Evolutionary conservation across 2,797 vertebrate species (phyloP), one percentile per base, ranked within the genome.

Genomic region (Sciaenops ocellatus): DNA sequence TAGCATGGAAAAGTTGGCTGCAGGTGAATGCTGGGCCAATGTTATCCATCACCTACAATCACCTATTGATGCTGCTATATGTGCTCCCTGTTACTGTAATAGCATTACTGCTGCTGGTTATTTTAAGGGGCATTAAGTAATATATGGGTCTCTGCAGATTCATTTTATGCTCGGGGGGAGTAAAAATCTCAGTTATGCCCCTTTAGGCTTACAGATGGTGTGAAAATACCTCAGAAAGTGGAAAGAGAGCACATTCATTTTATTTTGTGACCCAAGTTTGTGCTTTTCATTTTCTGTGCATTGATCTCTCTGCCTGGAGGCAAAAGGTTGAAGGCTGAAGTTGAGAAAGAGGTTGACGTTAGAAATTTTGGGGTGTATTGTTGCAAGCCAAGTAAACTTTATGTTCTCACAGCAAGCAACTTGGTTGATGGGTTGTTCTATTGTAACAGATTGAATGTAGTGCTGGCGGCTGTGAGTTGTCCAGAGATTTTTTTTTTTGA

Each of bases 101-200:
- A 62, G 73, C 59, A 80, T 51, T 74, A 63, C 69, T 34, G 55
- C 73, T 75, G 77, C 52, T 61, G 80, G 71, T 82, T 80, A 65
- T 75, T 89, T 85, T 86, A 85, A 88, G 81, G 75, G 63, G 67
- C 64, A 83, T 85, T 86, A 84, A 79, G 78, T 82, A 85, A 85
- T 28, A 22, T 47, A 85, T 75, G 71, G 67, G 63, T 86, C 85
- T 72, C 81, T 30, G 76, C 52, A 56, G 85, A 79, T 79, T 80
- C 67, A 85, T 86, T 85, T 72, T 67, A 61, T 48, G 69, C 62
- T 28, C 6, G 47, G 48, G 60, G 65, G 61, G 34, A 71, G 57
- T 70, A 77, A 82, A 88, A 82, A 63, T 84, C 52, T 62, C 38
- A 72, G 47, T 69, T 60, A 65, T 83, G 59, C 67, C 63, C 71